phyloP scores from a whole-genome alignment of 2,888 invertebrate genomes.

The Melipona bicolor region DNA sequence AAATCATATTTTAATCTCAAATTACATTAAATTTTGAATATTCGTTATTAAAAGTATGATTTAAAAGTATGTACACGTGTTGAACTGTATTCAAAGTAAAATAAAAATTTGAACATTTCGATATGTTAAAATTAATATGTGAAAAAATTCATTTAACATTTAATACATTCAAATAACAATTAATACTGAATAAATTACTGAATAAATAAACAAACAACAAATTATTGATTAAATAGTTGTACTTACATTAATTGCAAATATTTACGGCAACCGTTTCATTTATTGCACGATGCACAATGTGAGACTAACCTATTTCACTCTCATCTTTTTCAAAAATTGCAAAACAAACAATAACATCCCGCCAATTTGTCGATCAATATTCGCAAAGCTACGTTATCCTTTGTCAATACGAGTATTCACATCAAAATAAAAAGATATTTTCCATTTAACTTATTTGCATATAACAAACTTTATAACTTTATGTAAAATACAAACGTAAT shows the following conservation, averaged over 20 bases:
- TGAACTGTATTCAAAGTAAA: not conserved
- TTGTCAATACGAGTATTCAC: not conserved
- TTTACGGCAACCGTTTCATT: not conserved
- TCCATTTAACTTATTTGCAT: not conserved
- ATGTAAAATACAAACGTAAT: not conserved
- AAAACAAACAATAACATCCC: conserved; percentile 1
- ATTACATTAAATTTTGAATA: not conserved
- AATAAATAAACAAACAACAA: too few relatives aligned
- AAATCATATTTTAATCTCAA: not conserved
- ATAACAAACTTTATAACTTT: not conserved
- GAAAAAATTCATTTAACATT: not conserved
- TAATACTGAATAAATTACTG: not conserved
- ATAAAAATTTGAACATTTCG: not conserved
- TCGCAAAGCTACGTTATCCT: not conserved
- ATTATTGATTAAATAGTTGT: not conserved
- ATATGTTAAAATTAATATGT: not conserved
- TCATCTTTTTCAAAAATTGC: not conserved
- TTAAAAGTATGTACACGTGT: not conserved
- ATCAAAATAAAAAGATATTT: not conserved
- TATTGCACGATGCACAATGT: not conserved
- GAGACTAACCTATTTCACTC: conserved; percentile 50
- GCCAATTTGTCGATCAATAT: conserved; percentile 29
- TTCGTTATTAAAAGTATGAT: not conserved
- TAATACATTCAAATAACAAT: not conserved
- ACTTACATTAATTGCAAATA: not conserved